These are phyloP conservation scores for Eudemis profundana DNA, from an alignment of 2,888 invertebrate genomes.

Conservation along the genomic window DNA sequence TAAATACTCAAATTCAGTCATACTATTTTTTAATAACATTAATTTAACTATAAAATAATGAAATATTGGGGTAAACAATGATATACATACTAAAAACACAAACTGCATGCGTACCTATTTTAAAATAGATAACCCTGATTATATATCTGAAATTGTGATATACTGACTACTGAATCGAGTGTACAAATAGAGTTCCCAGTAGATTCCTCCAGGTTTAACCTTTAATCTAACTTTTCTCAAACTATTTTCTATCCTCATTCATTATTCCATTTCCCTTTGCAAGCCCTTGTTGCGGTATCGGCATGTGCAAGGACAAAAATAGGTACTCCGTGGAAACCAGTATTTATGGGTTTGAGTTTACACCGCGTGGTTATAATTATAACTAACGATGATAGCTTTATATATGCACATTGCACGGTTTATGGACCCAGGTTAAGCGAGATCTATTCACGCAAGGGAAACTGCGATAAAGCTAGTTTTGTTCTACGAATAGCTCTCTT, in stretches of 20 bases:
- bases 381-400: conserved; percentile 8
- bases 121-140: not conserved
- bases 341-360: conserved; percentile 11
- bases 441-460: not conserved
- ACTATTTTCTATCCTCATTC: conserved; percentile 31
- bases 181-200: conserved; percentile 1
- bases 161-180: not conserved
- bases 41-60: too few species aligned
- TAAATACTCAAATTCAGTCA: too few species aligned
- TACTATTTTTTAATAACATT: too few species aligned
- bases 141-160: not conserved
- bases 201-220: not conserved
- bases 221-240: conserved; percentile 35
- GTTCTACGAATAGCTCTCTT: too few species aligned
- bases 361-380: not conserved
- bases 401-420: not conserved
- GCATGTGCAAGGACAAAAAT: conserved; percentile 29
- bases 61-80: too few species aligned
- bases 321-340: conserved; percentile 16
- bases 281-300: not conserved
- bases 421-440: not conserved
- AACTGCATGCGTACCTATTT: too few species aligned
- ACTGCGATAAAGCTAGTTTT: too few species aligned
- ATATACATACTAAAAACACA: too few species aligned
- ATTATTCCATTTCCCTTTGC: conserved; percentile 33